Conservation (phyloP, 2,888 invertebrate species). For the Sinohyriopsis cumingii region DNA sequence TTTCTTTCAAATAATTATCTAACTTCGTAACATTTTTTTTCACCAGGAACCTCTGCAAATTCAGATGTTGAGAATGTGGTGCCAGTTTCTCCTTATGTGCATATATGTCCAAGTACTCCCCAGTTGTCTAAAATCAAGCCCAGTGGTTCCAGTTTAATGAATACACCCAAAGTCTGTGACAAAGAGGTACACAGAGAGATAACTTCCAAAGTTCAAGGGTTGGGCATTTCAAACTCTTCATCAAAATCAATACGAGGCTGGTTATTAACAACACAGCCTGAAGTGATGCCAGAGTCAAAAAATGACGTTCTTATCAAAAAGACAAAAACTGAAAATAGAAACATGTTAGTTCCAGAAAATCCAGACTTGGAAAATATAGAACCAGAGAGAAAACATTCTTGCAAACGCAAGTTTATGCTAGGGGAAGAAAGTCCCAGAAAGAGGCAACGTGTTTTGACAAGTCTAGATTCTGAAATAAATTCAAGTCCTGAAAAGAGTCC, state of each 20-base stretch:
- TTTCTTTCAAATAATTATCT: too few species aligned
- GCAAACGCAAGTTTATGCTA: background rate
- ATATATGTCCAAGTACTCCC: too few species aligned
- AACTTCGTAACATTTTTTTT: too few species aligned
- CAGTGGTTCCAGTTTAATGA: too few species aligned
- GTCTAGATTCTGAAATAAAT: constrained; percentile 21
- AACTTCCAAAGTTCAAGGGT: background rate
- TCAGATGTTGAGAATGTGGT: too few species aligned
- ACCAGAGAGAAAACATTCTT: background rate
- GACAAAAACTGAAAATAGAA: background rate
- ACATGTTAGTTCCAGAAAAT: background rate
- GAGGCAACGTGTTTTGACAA: constrained; percentile 5
- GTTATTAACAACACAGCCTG: too few species aligned
- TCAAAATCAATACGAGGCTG: too few species aligned
- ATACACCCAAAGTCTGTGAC: background rate
- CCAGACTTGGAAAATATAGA: constrained; percentile 2
- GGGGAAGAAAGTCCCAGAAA: constrained; percentile 15
- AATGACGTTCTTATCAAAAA: background rate
- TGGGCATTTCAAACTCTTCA: too few species aligned
- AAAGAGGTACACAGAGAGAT: background rate
- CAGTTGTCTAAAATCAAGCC: too few species aligned
- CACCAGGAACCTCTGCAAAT: too few species aligned
- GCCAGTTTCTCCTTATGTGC: too few species aligned
- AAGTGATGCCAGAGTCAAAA: too few species aligned
- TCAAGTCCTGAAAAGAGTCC: constrained; percentile 24